A percentile compares a stretch with the other conserved stretches of the same genome.
Conservation (phyloP, 1,140 invertebrate species). For the Aphelenchoides fujianensis region DNA sequence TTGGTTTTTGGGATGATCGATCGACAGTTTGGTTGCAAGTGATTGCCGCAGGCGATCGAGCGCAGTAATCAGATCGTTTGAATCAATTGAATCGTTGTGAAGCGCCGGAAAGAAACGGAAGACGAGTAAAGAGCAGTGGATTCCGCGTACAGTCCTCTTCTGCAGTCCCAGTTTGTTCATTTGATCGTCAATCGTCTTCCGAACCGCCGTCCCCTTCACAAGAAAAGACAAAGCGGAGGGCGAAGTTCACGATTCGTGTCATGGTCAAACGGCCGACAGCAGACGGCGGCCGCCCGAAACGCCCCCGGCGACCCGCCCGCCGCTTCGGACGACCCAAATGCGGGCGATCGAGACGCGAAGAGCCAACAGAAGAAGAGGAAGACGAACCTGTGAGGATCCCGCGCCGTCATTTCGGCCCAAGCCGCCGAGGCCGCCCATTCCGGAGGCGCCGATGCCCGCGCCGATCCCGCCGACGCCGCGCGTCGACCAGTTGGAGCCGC, state of each 20-base stretch:
- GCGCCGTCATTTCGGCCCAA: neutral
- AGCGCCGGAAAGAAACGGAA: neutral
- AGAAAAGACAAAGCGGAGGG: neutral
- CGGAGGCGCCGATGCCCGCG: conserved; percentile 4
- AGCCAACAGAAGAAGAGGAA: neutral
- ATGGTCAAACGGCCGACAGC: neutral
- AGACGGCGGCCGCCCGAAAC: neutral
- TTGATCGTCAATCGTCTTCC: too few species aligned
- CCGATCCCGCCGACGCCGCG: conserved; percentile 45
- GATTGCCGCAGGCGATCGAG: neutral
- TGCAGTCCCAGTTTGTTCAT: too few species aligned
- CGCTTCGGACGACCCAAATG: neutral
- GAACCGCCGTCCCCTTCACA: too few species aligned
- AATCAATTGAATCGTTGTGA: neutral
- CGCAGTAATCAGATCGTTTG: neutral
- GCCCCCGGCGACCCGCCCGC: neutral
- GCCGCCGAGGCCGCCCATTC: neutral
- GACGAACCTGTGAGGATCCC: neutral
- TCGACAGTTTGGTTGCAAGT: too few species aligned
- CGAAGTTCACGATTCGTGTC: neutral
- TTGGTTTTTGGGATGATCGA: too few species aligned
- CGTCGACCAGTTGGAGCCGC: conserved; percentile 46
- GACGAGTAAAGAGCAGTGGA: neutral
- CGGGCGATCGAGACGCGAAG: neutral
- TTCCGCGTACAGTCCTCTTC: neutral